Base-by-base conservation (phyloP, 2,888 invertebrate genomes). In the Acleris laterana region DNA sequence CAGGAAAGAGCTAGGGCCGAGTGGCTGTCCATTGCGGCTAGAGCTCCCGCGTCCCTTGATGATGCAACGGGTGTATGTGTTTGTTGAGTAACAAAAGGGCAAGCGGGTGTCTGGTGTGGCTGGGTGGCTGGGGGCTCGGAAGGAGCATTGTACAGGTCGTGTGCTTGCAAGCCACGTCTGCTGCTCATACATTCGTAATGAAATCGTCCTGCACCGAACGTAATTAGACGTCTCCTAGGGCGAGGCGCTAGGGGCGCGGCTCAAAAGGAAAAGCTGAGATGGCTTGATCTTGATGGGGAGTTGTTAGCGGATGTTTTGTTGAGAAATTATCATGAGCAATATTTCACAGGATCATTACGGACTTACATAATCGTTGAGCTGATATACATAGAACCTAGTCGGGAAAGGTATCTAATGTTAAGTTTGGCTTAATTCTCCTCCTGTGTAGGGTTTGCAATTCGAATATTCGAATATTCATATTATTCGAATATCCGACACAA, bases 131-230 rank as follows among this genome's bases (percentile, higher is more conserved):
- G 72, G 73, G 75, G 75, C 78, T 75, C 78, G 83, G 81, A 81
- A 85, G 82, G 88, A 83, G 86, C 87, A 86, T 88, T 87, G 90
- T 84, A 85, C 87, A 84, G 83, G 79, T 82, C 80, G 82, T 86
- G 85, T 82, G 85, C 84, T 87, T 84, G 85, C 87, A 80, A 83
- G 78, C 82, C 88, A 85, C 86, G 88, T 89, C 82, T 67, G 69
- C 69, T 76, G 81, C 81, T 86, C 89, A 88, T 89, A 88, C 87
- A 90, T 90, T 86, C 76, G 83, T 88, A 89, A 92, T 91, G 88
- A 83, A 85, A 87, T 83, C 83, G 83, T 86, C 79, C 74, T 70
- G 77, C 78, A 73, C 75, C 74, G 71, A 77, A 76, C 76, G 83
- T 89, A 89, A 90, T 90, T 89, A 89, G 85, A 83, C 71, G 74